Base-by-base conservation (phyloP, 2,797 vertebrate genomes). In the Arrhamphus sclerolepis region DNA sequence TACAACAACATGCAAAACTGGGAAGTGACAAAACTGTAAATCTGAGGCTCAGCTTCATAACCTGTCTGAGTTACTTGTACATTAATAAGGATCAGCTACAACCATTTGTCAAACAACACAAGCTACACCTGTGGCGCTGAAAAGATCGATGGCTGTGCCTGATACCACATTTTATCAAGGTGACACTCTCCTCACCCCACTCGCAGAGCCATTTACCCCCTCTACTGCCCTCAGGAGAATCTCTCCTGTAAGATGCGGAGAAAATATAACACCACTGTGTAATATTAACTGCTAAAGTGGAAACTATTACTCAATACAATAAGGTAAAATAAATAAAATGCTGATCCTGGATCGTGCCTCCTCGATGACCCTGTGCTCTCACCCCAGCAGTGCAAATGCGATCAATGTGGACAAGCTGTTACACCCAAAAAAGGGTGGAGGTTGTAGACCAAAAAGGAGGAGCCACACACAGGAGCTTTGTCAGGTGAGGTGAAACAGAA, bases 401-500 rank as follows among this genome's bases (percentile, higher is more conserved):
- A 83, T 77, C 79, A 73, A 76, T 81, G 57, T 61, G 63, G 11
- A 10, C 56, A 63, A 53, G 66, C 53, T 39, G n/a, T 44, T 46
- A 56, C 73, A 56, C 56, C 49, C 60, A 7, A 51, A 24, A 17
- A 46, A 11, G 41, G 51, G 6, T 42, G 53, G 5, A 42, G 19
- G 34, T 6, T 31, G 7, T 6, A 6, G 10, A 9, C 7, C 29
- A 6, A 31, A 31, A 31, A 40, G 7, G 22, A 31, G 19, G 16
- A 40, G 26, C 13, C 28, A 7, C 38, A 18, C 28, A 14, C 7
- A 16, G 17, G 24, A 11, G 58, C 66, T 62, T 69, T 62, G 53
- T 56, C 24, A 41, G 47, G 41, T 28, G 28, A 49, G 40, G 21
- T 58, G 1, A 51, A 58, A 31, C 28, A 39, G n/a, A 14, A 19